Conservation (phyloP, 1,140 invertebrate species). For the Bilobella aurantiaca region DNA sequence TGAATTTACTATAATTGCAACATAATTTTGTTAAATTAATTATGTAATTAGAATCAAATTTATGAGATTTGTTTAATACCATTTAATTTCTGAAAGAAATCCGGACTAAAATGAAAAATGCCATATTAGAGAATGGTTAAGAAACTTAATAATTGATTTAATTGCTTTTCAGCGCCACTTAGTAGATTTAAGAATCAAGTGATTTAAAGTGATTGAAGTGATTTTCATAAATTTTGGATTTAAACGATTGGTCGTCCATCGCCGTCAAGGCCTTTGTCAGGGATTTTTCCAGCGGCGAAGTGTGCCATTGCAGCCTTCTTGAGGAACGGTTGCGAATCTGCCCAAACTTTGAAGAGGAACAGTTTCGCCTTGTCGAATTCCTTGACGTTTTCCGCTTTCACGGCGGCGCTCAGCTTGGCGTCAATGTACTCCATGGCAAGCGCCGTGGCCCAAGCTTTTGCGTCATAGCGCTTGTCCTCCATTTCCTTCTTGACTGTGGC, state of each 20-base stretch:
- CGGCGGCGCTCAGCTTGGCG: neutral
- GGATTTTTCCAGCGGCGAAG: neutral
- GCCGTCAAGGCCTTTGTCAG: neutral
- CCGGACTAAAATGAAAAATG: too few species aligned
- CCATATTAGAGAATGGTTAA: too few species aligned
- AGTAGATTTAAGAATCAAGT: neutral
- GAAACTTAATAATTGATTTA: too few species aligned
- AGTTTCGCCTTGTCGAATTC: slow-evolving; percentile 7
- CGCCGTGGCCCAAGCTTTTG: neutral
- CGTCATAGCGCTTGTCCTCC: neutral
- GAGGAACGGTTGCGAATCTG: neutral
- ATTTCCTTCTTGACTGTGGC: neutral
- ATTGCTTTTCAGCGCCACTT: neutral
- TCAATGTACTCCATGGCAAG: slow-evolving; percentile 6
- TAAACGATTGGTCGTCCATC: slow-evolving; percentile 2
- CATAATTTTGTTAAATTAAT: too few species aligned
- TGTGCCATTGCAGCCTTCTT: neutral
- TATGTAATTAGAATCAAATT: too few species aligned
- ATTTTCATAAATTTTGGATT: neutral
- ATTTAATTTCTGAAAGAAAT: too few species aligned
- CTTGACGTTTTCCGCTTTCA: slow-evolving; percentile 1
- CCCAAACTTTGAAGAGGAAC: slow-evolving; percentile 6
- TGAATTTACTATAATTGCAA: too few species aligned
- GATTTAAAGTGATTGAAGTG: neutral
- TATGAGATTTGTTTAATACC: too few species aligned